Conservation (phyloP, 2,888 invertebrate species). For the Drosophila flavopinicola region DNA sequence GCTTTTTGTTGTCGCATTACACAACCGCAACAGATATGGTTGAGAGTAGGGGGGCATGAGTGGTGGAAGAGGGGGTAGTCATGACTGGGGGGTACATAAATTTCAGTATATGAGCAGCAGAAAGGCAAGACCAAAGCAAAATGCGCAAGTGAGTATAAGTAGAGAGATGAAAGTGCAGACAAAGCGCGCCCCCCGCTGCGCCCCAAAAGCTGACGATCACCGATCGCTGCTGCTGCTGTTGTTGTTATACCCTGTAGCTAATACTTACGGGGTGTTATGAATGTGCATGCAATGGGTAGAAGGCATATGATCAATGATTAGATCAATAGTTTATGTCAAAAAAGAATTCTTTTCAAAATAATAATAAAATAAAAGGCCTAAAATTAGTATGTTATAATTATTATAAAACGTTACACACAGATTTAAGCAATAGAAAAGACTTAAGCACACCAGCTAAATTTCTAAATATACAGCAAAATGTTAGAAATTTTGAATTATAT, state of each 20-base stretch:
- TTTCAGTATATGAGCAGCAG: conserved; percentile 25
- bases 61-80: background rate
- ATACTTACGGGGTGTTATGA: background rate
- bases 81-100: conserved; percentile 1
- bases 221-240: conserved; percentile 21
- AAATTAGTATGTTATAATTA: no score
- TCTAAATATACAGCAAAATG: no score
- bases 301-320: background rate
- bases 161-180: conserved; percentile 68
- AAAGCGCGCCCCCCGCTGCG: conserved; percentile 50
- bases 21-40: conserved; percentile 62
- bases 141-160: conserved; percentile 27
- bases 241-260: background rate
- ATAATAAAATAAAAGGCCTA: no score
- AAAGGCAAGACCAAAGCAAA: conserved; percentile 39
- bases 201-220: conserved; percentile 43
- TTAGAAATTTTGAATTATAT: no score
- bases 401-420: no score
- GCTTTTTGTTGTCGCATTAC: conserved; percentile 74
- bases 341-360: no score
- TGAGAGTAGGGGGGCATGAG: background rate
- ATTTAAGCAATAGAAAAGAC: no score
- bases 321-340: no score
- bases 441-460: no score
- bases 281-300: no score